These are phyloP conservation scores for Cryptocephalus moraei DNA, from an alignment of 2,888 invertebrate genomes.

Conservation along the genomic window DNA sequence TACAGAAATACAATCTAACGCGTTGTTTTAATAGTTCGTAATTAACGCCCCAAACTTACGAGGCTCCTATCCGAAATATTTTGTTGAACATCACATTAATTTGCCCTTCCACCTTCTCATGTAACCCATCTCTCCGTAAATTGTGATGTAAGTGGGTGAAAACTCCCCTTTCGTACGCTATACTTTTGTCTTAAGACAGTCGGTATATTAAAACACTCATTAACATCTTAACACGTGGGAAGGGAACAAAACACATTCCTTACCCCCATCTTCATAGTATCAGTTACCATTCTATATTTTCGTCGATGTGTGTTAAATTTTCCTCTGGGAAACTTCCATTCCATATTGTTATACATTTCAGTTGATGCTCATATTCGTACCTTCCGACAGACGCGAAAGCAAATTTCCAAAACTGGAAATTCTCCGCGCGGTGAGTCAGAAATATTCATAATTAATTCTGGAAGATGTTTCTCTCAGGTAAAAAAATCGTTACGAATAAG, in stretches of 20 bases:
- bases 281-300: conserved; percentile 13
- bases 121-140: conserved; percentile 16
- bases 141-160: conserved; percentile 15
- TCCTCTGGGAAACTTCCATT: no score
- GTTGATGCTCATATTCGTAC: no score
- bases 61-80: conserved; percentile 19
- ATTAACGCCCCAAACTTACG: conserved; percentile 19
- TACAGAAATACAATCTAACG: conserved; percentile 17
- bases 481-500: no score
- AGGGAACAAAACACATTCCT: conserved; percentile 16
- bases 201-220: conserved; percentile 17
- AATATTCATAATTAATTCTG: no score
- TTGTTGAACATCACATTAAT: conserved; percentile 17
- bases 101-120: conserved; percentile 18
- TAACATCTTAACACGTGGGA: conserved; percentile 30
- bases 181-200: conserved; percentile 5
- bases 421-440: no score
- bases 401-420: no score
- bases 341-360: no score
- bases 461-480: no score
- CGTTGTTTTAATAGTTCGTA: conserved; percentile 18
- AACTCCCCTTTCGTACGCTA: conserved; percentile 8
- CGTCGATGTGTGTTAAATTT: no score
- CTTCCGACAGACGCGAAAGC: no score
- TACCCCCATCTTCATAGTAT: conserved; percentile 8